Evolutionary conservation across 2,113 vertebrate genomes (phyloP).

Genomic region (Leucopsar rothschildi): DNA sequence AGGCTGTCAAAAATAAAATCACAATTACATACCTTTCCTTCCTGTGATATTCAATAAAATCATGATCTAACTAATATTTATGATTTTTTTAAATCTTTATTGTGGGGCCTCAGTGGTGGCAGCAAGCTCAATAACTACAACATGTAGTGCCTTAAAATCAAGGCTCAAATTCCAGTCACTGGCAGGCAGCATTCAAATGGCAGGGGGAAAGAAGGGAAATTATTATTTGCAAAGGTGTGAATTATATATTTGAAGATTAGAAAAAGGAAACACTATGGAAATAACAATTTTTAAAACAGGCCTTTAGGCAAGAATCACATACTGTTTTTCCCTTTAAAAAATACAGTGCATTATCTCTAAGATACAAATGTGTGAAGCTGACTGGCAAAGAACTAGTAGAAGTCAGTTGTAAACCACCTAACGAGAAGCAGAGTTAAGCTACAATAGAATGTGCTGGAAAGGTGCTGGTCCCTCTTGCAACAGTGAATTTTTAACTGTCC

Average conservation of each 20-base stretch:
- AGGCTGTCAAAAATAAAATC: not conserved
- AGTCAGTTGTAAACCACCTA: not conserved
- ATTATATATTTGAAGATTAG: not conserved
- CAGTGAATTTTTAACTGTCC: not conserved
- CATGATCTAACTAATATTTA: not conserved
- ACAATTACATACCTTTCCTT: not conserved
- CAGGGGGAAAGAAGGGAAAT: not conserved
- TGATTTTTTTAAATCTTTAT: not conserved
- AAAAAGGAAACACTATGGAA: not conserved
- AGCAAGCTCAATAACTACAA: not conserved
- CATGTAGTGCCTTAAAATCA: not conserved
- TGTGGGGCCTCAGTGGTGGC: not conserved
- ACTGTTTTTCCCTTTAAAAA: not conserved
- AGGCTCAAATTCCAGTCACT: not conserved
- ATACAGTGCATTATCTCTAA: not conserved
- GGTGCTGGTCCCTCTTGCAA: not conserved
- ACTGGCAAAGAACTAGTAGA: not conserved
- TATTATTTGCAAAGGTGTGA: not conserved
- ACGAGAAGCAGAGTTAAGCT: not conserved
- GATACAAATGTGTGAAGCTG: not conserved
- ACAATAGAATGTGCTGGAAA: not conserved
- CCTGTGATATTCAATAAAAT: not conserved
- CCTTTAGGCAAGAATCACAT: not conserved
- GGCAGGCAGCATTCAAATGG: not conserved
- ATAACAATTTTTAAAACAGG: not conserved